These are phyloP conservation scores for Diceros bicornis DNA, from an alignment of 2,797 vertebrate species.

Conservation along the genomic window DNA sequence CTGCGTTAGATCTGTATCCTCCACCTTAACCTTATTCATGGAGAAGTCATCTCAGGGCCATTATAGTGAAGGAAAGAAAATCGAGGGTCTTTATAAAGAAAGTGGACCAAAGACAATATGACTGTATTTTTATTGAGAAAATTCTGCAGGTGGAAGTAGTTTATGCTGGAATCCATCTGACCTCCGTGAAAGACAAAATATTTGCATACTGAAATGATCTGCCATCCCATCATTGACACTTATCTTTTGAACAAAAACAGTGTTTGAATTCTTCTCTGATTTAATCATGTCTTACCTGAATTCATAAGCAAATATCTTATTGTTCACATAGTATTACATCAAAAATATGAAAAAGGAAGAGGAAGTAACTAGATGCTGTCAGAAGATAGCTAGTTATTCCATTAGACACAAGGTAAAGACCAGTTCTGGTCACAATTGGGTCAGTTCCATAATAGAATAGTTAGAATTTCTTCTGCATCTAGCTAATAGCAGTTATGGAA, in stretches of 20 bases:
- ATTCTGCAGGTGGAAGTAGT: constrained; percentile 55
- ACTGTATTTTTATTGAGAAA: constrained; percentile 49
- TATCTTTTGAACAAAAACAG: constrained; percentile 39
- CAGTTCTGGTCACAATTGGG: background rate
- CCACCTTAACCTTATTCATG: background rate
- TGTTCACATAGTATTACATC: background rate
- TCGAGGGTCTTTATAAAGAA: background rate
- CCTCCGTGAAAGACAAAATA: constrained; percentile 39
- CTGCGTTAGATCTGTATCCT: background rate
- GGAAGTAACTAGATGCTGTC: background rate
- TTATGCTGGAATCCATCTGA: background rate
- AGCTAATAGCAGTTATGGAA: background rate
- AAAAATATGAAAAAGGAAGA: background rate
- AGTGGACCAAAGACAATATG: background rate
- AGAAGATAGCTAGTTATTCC: background rate
- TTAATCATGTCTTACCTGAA: background rate
- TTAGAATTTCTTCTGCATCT: background rate
- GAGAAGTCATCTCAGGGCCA: background rate
- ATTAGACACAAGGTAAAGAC: background rate
- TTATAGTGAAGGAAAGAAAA: background rate
- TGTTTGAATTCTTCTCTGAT: constrained; percentile 11
- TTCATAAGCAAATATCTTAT: background rate
- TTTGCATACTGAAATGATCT: background rate
- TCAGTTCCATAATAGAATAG: background rate
- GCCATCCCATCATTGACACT: background rate